Conservation (phyloP, 2,113 vertebrate species). For the Protomyctophum bolini region DNA sequence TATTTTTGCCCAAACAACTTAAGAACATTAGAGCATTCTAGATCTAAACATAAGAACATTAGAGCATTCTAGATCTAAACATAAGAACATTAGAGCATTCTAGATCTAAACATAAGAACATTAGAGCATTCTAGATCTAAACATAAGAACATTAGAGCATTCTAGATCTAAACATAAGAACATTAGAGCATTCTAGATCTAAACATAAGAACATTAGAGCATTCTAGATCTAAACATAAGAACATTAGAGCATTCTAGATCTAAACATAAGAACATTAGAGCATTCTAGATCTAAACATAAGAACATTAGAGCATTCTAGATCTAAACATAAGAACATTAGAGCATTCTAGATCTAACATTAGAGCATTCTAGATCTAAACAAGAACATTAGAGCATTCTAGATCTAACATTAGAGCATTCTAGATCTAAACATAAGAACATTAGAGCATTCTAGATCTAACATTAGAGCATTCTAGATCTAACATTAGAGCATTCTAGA, state of each 20-base stretch:
- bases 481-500: background rate
- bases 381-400: constrained; percentile 1
- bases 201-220: constrained; percentile 11
- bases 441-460: background rate
- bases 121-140: background rate
- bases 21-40: background rate
- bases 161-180: constrained; percentile 11
- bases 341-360: too few species aligned
- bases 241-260: background rate
- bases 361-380: too few species aligned
- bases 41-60: constrained; percentile 10
- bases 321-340: constrained; percentile 16
- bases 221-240: background rate
- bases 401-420: too few species aligned
- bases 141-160: constrained; percentile 8
- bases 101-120: constrained; percentile 11
- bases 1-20: constrained; percentile 38
- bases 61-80: background rate
- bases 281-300: background rate
- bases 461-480: too few species aligned
- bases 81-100: constrained; percentile 5
- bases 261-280: constrained; percentile 16
- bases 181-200: background rate
- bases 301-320: constrained; percentile 1
- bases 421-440: too few species aligned